Conservation (phyloP, 2,113 vertebrate genomes). For the Rousettus leschenaultii region DNA sequence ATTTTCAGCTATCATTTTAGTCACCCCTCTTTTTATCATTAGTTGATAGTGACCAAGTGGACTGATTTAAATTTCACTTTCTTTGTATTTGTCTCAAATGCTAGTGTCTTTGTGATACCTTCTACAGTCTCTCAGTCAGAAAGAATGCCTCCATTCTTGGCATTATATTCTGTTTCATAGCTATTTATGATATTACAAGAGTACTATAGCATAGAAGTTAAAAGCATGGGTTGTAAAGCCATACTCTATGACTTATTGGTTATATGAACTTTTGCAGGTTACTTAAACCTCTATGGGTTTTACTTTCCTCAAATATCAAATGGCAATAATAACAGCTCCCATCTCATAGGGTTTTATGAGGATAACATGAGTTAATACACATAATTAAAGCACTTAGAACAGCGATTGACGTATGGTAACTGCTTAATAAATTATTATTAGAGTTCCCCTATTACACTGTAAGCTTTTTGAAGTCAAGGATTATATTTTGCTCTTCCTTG, state of each 20-base stretch:
- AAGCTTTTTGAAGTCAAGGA: background rate
- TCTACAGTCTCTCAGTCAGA: background rate
- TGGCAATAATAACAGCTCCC: background rate
- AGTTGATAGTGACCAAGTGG: background rate
- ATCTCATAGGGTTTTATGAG: background rate
- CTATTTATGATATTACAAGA: background rate
- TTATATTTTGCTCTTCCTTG: constrained; percentile 37
- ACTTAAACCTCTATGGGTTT: background rate
- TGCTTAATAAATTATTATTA: constrained; percentile 13
- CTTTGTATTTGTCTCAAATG: constrained; percentile 5
- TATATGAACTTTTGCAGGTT: background rate
- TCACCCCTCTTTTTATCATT: background rate
- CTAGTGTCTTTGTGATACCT: background rate
- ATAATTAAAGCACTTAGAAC: background rate
- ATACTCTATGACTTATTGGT: background rate
- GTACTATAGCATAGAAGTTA: background rate
- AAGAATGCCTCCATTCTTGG: background rate
- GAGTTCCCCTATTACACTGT: background rate
- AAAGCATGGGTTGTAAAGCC: background rate
- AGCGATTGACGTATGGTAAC: background rate
- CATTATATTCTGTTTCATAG: background rate
- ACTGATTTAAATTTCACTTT: background rate
- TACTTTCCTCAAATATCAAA: background rate
- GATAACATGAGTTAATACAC: background rate
- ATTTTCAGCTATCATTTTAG: background rate